A percentile compares a stretch with the other conserved stretches of the same genome.
phyloP scores from a whole-genome alignment of 2,888 invertebrate species.

The Caenorhabditis imperialis region DNA sequence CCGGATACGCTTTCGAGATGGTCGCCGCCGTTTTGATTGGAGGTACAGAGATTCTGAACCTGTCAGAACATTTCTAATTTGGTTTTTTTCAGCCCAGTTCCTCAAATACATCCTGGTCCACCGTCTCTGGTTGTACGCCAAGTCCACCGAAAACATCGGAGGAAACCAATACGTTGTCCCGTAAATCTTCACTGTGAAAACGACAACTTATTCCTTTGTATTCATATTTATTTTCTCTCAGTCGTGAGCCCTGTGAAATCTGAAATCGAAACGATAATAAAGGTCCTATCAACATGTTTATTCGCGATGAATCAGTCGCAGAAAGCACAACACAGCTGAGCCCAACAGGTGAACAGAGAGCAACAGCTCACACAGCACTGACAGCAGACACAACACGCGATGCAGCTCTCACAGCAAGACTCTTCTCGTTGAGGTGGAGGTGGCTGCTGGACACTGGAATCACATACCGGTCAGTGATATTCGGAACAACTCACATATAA shows the following conservation, averaged over 20 bases:
- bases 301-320: conserved; percentile 8
- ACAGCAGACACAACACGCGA: conserved; percentile 34
- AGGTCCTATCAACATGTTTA: not conserved
- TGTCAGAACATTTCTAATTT: not conserved
- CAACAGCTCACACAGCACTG: conserved; percentile 41
- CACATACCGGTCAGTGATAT: too few species aligned
- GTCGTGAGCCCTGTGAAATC: not conserved
- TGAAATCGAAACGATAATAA: not conserved
- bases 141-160: conserved; percentile 31
- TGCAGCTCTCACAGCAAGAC: conserved; percentile 22
- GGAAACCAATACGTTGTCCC: conserved; percentile 35
- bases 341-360: conserved; percentile 35
- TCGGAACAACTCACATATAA: conserved; percentile 26
- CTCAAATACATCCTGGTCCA: conserved; percentile 36
- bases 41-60: conserved; percentile 4
- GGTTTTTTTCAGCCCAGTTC: conserved; percentile 18
- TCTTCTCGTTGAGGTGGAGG: conserved; percentile 7
- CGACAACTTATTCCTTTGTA: not conserved
- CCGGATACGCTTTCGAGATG: conserved; percentile 30
- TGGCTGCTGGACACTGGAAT: conserved; percentile 26
- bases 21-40: conserved; percentile 14
- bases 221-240: not conserved
- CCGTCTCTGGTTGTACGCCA: conserved; percentile 42
- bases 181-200: conserved; percentile 6
- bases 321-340: conserved; percentile 25